Evolutionary conservation across 2,888 invertebrate genomes (phyloP).

Genomic region (Acholoe squamosa): DNA sequence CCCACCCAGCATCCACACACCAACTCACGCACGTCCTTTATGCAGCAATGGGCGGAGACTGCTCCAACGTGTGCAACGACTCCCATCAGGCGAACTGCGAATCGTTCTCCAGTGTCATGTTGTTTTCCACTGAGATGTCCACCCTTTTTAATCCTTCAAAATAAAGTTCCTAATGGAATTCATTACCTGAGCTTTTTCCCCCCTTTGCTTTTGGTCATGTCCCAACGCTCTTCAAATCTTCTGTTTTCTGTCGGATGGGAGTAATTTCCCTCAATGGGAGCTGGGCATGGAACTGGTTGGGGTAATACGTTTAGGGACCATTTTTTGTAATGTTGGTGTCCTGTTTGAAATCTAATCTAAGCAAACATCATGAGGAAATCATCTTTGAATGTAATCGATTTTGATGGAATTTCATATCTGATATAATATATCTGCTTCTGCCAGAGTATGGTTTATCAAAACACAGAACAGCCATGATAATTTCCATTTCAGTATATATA

Average conservation of each 20-base stretch:
- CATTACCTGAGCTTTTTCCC: neutral
- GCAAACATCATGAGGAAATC: constrained; percentile 7
- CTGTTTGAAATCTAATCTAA: constrained; percentile 23
- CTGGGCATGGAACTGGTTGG: neutral
- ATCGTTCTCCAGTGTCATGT: constrained; percentile 24
- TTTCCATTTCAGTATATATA: too few species aligned
- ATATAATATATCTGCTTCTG: neutral
- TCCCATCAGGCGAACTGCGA: constrained; percentile 31
- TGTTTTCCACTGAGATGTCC: constrained; percentile 26
- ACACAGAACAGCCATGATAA: too few species aligned
- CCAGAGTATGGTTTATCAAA: too few species aligned
- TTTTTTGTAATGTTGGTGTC: constrained; percentile 2
- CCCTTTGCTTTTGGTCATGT: neutral
- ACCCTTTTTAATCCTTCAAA: neutral
- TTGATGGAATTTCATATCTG: neutral
- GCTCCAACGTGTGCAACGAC: neutral
- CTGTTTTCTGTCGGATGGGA: constrained; percentile 34
- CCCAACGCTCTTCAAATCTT: neutral
- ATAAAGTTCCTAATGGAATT: constrained; percentile 44
- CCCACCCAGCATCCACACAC: neutral
- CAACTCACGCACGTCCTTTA: constrained; percentile 15
- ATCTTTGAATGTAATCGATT: constrained; percentile 1
- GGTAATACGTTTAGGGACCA: neutral
- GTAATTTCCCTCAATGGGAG: constrained; percentile 24
- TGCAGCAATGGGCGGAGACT: constrained; percentile 1